A percentile compares a stretch with the other conserved stretches of the same genome.
phyloP scores from a whole-genome alignment of 2,113 vertebrate genomes.

The Crotalus helleri region DNA sequence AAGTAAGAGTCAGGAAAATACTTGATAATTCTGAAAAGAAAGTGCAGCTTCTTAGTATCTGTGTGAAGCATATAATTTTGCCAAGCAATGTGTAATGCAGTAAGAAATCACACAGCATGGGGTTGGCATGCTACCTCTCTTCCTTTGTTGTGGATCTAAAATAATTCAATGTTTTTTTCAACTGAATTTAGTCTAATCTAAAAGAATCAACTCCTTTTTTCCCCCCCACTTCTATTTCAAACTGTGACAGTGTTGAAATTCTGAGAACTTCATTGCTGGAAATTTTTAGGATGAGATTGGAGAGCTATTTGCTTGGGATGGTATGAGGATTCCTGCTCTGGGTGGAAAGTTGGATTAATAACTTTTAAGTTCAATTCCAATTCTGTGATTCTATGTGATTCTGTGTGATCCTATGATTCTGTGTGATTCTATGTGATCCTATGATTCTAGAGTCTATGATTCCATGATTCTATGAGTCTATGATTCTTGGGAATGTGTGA shows the following conservation, averaged over 20 bases:
- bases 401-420: too few species aligned
- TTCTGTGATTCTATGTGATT: neutral
- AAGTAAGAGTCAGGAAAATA: neutral
- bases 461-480: neutral
- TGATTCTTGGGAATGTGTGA: neutral
- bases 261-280: neutral
- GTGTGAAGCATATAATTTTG: neutral
- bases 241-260: neutral
- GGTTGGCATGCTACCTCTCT: neutral
- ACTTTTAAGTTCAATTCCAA: neutral
- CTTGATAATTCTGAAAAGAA: neutral
- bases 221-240: neutral
- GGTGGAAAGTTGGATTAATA: neutral
- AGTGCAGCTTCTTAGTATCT: neutral
- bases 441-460: neutral
- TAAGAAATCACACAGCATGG: neutral
- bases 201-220: neutral
- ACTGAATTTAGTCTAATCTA: neutral
- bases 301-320: neutral
- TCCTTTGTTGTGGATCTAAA: neutral
- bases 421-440: neutral
- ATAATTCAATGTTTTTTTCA: neutral
- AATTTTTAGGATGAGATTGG: neutral
- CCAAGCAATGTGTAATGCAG: neutral
- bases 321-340: neutral